Conservation (phyloP, 2,113 vertebrate genomes). For the Ahaetulla prasina region DNA sequence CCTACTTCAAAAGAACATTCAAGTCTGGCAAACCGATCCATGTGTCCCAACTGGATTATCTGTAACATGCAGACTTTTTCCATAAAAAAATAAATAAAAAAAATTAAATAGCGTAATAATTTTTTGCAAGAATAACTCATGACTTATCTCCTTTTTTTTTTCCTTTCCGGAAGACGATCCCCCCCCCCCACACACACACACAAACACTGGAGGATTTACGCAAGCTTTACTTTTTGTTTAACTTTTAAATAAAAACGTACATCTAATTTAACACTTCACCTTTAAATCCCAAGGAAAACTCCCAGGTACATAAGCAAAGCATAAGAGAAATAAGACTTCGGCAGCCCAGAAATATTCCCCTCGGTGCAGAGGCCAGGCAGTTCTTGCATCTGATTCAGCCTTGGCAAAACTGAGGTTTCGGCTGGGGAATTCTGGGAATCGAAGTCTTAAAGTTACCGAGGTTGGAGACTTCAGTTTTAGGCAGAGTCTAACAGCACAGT, state of each 20-base stretch:
- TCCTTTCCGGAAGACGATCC: rapidly evolving
- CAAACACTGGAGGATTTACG: neutral
- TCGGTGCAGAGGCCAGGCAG: neutral
- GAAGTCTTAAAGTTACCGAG: neutral
- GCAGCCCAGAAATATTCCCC: neutral
- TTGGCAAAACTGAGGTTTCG: neutral
- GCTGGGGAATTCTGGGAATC: neutral
- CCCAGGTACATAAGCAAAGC: neutral
- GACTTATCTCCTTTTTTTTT: neutral
- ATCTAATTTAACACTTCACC: neutral
- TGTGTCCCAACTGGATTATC: neutral
- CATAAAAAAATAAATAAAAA: no score
- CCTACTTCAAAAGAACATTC: neutral
- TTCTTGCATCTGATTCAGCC: neutral
- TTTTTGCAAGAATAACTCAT: neutral
- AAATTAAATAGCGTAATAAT: neutral
- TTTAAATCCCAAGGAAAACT: neutral
- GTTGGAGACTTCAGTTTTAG: neutral
- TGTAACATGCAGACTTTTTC: neutral
- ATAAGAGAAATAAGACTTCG: neutral
- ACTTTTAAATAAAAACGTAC: neutral
- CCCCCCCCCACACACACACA: no score
- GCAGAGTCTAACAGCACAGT: neutral
- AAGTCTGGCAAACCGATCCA: neutral
- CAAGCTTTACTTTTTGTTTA: neutral